Conservation (phyloP, 2,888 invertebrate genomes). For the Marronus borbonicus region DNA sequence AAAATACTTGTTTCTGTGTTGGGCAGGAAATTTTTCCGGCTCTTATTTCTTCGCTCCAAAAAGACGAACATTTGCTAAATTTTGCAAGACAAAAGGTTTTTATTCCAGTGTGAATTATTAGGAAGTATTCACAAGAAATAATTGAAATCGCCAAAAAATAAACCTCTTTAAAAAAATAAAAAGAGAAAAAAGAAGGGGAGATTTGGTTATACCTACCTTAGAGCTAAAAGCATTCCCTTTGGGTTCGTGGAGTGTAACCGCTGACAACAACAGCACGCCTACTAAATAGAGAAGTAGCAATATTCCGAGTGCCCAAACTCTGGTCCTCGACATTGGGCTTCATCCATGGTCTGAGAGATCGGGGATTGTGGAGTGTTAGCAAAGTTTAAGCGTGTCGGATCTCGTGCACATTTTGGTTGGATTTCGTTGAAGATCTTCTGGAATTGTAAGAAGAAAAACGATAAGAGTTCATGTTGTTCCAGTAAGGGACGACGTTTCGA, state of each 20-base stretch:
- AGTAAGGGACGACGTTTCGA: too few relatives aligned
- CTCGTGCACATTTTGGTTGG: not conserved
- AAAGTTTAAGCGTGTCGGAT: not conserved
- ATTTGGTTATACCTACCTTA: conserved; percentile 51
- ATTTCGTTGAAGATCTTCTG: not conserved
- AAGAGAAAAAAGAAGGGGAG: too few relatives aligned
- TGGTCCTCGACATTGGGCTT: conserved; percentile 64
- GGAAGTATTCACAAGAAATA: too few relatives aligned
- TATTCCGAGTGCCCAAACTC: conserved; percentile 69
- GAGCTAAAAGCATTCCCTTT: conserved; percentile 56
- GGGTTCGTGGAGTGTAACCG: conserved; percentile 69
- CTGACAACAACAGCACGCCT: conserved; percentile 70
- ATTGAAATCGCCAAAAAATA: too few relatives aligned
- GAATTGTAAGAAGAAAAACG: not conserved
- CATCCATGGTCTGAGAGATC: conserved; percentile 43
- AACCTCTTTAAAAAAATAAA: too few relatives aligned
- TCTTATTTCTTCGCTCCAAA: too few relatives aligned
- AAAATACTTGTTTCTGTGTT: too few relatives aligned
- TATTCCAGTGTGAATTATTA: too few relatives aligned
- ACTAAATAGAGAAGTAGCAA: conserved; percentile 69
- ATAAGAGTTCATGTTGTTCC: too few relatives aligned
- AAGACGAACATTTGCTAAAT: too few relatives aligned
- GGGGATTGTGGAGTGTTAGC: not conserved
- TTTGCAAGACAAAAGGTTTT: too few relatives aligned
- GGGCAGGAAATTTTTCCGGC: too few relatives aligned